phyloP scores from a whole-genome alignment of 64 coral and sea anemone species.

The Dendronephthya gigantea region DNA sequence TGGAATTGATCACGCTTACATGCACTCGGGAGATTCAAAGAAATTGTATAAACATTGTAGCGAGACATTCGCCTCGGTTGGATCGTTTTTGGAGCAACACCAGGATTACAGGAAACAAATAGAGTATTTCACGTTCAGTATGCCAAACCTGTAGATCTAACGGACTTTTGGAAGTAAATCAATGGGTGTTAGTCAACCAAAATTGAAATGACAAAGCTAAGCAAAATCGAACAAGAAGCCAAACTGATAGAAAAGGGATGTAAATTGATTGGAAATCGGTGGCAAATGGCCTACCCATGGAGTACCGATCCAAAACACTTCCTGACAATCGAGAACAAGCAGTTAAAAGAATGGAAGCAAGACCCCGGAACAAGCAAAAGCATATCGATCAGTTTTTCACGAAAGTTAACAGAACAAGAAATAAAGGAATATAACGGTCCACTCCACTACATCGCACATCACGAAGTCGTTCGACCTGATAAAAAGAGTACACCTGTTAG shows the following conservation, averaged over 20 bases:
- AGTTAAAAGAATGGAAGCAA: not conserved
- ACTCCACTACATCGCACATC: not conserved
- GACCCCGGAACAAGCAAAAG: not conserved
- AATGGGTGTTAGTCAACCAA: not conserved
- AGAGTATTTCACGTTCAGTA: conserved; percentile 13
- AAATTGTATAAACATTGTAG: conserved; percentile 22
- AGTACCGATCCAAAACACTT: not conserved
- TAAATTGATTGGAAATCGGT: not conserved
- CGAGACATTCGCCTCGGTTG: conserved; percentile 10
- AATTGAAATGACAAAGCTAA: not conserved
- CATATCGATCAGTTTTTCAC: not conserved
- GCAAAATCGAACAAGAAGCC: not conserved
- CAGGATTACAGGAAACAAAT: not conserved
- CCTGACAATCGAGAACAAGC: not conserved
- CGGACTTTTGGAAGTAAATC: conserved; percentile 4
- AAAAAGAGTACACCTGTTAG: not conserved
- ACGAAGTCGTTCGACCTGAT: not conserved
- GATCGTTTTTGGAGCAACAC: conserved; percentile 36
- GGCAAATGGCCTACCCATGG: not conserved
- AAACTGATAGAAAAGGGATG: not conserved
- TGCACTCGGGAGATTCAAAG: conserved; percentile 16
- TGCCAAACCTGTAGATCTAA: conserved; percentile 15
- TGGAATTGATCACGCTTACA: conserved; percentile 21
- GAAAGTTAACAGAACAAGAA: not conserved
- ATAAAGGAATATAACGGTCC: not conserved